Evolutionary conservation across 1,140 invertebrate species (phyloP).

Genomic region (Fopius arisanus): DNA sequence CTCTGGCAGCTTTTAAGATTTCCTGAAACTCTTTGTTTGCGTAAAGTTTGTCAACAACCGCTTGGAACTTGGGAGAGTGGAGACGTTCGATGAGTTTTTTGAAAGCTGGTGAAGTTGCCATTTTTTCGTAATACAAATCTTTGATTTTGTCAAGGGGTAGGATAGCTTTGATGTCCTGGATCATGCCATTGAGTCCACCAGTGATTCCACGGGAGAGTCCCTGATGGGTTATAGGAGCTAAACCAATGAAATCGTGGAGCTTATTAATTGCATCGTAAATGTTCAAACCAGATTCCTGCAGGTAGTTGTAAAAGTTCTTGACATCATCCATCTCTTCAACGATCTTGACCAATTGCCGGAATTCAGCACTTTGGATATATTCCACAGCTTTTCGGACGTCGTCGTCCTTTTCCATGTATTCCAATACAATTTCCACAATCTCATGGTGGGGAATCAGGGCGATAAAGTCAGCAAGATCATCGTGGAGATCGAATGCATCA

Average conservation of each 20-base stretch:
- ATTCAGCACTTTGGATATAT: slow-evolving; percentile 35
- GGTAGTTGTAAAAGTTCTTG: slow-evolving; percentile 30
- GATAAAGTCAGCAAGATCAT: slow-evolving; percentile 29
- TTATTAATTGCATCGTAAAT: slow-evolving; percentile 31
- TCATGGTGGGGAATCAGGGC: slow-evolving; percentile 28
- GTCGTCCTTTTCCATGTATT: slow-evolving; percentile 27
- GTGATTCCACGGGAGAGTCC: slow-evolving; percentile 3
- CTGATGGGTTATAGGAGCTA: slow-evolving; percentile 4
- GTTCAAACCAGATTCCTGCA: slow-evolving; percentile 34
- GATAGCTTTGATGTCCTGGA: slow-evolving; percentile 40
- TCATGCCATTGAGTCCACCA: slow-evolving; percentile 42
- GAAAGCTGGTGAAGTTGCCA: slow-evolving; percentile 43
- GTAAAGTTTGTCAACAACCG: slow-evolving; percentile 36
- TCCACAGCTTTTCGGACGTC: slow-evolving; percentile 35
- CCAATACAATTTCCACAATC: slow-evolving; percentile 18
- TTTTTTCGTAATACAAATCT: slow-evolving; percentile 47
- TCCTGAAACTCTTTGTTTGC: slow-evolving; percentile 38
- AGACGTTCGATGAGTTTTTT: slow-evolving; percentile 40
- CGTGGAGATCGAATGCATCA: slow-evolving; percentile 4
- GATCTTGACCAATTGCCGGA: slow-evolving; percentile 25
- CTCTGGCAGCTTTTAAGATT: slow-evolving; percentile 35
- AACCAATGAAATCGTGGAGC: slow-evolving; percentile 30
- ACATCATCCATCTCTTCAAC: slow-evolving; percentile 36
- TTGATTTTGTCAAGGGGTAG: slow-evolving; percentile 43
- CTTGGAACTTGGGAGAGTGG: slow-evolving; percentile 38